Base-by-base conservation (phyloP, 2,113 vertebrate species). In the Nettapus auritus region DNA sequence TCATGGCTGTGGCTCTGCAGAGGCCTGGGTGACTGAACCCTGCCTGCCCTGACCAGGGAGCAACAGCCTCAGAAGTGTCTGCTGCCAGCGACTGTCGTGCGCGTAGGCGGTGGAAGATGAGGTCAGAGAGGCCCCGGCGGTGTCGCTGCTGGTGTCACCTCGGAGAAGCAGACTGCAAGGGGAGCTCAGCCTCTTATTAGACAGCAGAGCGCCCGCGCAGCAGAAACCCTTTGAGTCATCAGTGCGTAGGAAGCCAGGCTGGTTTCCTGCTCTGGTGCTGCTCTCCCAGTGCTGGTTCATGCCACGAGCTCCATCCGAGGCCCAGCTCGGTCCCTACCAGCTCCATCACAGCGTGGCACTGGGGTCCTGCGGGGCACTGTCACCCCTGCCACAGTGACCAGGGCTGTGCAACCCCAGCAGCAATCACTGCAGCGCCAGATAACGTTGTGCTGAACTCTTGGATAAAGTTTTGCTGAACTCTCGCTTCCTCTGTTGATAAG, bases 341-440 rank as follows among this genome's bases (percentile, higher is more conserved):
- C 50, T 70, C 68, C 44, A 13, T 2, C 1, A 15, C 67, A 62
- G 50, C 0, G 1, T 46, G 76, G 17, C 59, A 52, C 55, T 0
- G 4, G 17, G 0, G 25, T 25, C 9, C 71, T 62, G 11, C 0
- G 0, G n/a, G 48, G 36, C 62, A 22, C 53, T 50, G 13, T 33
- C 3, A 11, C 15, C 25, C 74, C 46, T 9, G 0, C 7, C 25
- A 0, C 0, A 0, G 55, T 50, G 42, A 18, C 69, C 10, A 0
- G 3, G 23, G 80, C 80, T 44, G 57, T 56, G 29, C 17, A 8
- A 48, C 63, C 79, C 60, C 0, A 0, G 21, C 70, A 36, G 78
- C 60, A 78, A 36, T 29, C 2, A 2, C 76, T 5, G 9, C 3
- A 13, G 52, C 13, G 20, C 20, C 19, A 17, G 21, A 6, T 8